phyloP scores from a whole-genome alignment of 2,113 vertebrate species.

The Circaetus cinerascens region DNA sequence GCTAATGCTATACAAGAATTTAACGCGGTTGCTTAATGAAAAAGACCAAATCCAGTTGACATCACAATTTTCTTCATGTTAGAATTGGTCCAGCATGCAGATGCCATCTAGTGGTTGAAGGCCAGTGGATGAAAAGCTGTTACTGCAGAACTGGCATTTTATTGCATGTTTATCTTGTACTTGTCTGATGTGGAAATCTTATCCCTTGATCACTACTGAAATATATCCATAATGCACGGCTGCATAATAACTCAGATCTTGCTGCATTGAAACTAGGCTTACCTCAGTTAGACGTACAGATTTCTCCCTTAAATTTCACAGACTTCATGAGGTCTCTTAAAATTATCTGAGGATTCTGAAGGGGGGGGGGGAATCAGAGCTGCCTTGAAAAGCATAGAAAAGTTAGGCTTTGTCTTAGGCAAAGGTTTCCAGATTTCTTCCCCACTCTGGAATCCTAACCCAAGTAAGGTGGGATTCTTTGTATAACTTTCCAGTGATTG shows the following conservation, averaged over 20 bases:
- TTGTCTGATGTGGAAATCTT: neutral
- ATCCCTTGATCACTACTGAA: neutral
- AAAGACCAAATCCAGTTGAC: fast-evolving
- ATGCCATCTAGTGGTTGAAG: constrained; percentile 11
- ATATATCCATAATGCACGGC: neutral
- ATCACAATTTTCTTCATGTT: neutral
- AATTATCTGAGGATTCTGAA: neutral
- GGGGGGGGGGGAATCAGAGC: neutral
- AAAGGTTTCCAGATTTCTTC: neutral
- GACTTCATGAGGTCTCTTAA: neutral
- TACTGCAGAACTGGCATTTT: neutral
- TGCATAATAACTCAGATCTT: neutral
- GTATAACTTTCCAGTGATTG: neutral
- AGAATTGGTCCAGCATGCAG: neutral
- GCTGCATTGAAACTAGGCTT: neutral
- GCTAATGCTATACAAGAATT: neutral
- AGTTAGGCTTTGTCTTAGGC: neutral
- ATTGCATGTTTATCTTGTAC: neutral
- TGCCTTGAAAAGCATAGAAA: neutral
- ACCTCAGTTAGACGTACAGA: neutral
- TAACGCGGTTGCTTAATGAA: neutral
- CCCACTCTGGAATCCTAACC: neutral
- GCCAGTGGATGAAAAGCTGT: neutral
- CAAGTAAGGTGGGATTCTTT: neutral
- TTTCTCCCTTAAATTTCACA: neutral